Base-by-base conservation (phyloP, 2,888 invertebrate species). In the Patella ulyssiponensis region DNA sequence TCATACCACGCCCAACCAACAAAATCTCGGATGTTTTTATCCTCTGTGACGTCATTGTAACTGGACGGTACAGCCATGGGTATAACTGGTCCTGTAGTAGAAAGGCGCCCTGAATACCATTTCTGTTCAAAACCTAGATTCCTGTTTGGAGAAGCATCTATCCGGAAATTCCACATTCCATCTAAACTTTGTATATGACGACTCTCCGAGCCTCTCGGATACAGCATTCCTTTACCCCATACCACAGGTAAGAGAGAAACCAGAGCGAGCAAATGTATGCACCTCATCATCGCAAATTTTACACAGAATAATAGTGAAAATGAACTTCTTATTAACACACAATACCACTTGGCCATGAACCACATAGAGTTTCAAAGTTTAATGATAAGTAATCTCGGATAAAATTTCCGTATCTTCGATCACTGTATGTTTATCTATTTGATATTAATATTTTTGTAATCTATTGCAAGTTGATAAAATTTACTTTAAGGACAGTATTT, bases 1-100 rank as follows among this genome's bases (percentile, higher is more conserved):
- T 97, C 96, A 91, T 99, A 99, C 99, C 99, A 99, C 17, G 96
- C 98, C 88, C 97, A 94, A 0, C 99, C 99, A 3, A 98, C 95
- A 92, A 98, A 97, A 92, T 98, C 98, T 17, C 98, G 93, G 4
- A 98, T 91, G 0, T 93, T 92, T 44, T 93, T 93, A 76, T 96
- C 95, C 79, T 86, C 86, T 0, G 97, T 96, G 17, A 99, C 94
- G 91, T 99, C 99, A 92, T 96, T 98, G 93, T 96, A 99, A 79
- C 98, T 98, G 1, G 97, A 95, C 0, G 98, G 98, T 23, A 99
- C 98, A 11, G 98, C 98, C 98, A 99, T 98, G 44, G 95, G 93
- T 76, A 96, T 95, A 0, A 95, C 89, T 71, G 86, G 86, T 56
- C 92, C 94, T 54, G 94, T 80, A 79, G 82, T 70, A 27, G 73